A percentile compares a stretch with the other conserved stretches of the same genome.
These are phyloP conservation scores for Corvus moneduloides DNA, from an alignment of 2,113 vertebrate genomes.

Conservation along the genomic window DNA sequence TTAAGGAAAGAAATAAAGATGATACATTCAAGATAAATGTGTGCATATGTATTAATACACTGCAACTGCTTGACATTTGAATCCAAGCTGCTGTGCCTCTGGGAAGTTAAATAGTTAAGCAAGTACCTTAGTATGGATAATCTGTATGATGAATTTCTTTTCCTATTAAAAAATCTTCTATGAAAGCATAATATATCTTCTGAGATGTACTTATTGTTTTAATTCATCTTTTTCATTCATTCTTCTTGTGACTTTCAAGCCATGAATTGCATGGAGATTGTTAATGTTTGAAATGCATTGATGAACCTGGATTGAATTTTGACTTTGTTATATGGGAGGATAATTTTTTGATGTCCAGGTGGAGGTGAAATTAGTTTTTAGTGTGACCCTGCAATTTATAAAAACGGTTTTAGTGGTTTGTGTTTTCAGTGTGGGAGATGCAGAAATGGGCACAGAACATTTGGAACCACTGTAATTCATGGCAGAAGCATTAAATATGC, in stretches of 20 bases:
- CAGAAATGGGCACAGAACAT: background rate
- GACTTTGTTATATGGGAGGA: background rate
- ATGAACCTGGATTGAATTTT: background rate
- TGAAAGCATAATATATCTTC: background rate
- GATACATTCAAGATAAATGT: background rate
- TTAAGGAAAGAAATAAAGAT: background rate
- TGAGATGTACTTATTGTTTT: background rate
- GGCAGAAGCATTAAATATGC: background rate
- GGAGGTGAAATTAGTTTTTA: background rate
- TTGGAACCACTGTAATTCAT: background rate
- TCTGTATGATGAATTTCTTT: background rate
- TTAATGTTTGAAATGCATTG: background rate
- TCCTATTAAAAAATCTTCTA: background rate
- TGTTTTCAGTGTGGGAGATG: background rate
- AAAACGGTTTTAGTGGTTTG: background rate
- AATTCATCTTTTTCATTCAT: background rate
- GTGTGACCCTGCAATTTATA: background rate
- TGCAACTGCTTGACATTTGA: background rate
- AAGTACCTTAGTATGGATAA: background rate
- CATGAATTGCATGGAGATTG: background rate
- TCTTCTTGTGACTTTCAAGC: background rate
- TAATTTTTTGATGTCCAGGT: background rate
- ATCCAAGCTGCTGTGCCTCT: background rate
- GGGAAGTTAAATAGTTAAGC: background rate
- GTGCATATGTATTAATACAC: background rate